phyloP scores from a whole-genome alignment of 2,113 vertebrate species.

The Hippocampus comes region DNA sequence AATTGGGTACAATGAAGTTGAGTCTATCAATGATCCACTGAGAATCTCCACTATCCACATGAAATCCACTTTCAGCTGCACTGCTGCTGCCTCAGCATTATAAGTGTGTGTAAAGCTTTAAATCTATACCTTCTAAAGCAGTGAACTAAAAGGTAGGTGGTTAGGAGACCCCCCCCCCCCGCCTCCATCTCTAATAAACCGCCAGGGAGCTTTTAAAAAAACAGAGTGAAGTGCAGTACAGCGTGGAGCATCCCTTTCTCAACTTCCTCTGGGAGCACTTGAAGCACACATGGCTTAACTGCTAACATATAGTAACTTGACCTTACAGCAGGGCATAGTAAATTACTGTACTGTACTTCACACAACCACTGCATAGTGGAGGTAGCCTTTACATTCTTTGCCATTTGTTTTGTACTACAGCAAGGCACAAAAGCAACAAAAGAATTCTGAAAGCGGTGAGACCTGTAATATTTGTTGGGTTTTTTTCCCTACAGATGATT shows the following conservation, averaged over 20 bases:
- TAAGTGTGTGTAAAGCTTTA: slow-evolving; percentile 21
- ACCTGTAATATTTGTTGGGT: slow-evolving; percentile 1
- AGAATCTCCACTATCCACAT: slow-evolving; percentile 30
- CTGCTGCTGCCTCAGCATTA: slow-evolving; percentile 27
- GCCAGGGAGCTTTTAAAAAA: slow-evolving; percentile 48
- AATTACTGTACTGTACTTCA: neutral
- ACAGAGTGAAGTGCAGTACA: slow-evolving; percentile 19
- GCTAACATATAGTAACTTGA: slow-evolving; percentile 31
- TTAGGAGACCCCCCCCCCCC: slow-evolving; percentile 3
- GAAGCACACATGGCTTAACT: slow-evolving; percentile 51
- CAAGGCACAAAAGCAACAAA: neutral
- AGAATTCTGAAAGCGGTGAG: slow-evolving; percentile 30
- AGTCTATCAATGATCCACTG: slow-evolving; percentile 24
- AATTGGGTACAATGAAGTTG: neutral
- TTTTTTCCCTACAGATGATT: too few relatives aligned
- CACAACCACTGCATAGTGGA: slow-evolving; percentile 23
- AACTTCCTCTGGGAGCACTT: slow-evolving; percentile 45
- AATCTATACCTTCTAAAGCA: slow-evolving; percentile 28
- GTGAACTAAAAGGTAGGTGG: slow-evolving; percentile 29
- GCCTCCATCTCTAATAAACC: slow-evolving; percentile 43
- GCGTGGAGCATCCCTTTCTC: slow-evolving; percentile 33
- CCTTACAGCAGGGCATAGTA: neutral
- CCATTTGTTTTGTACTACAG: neutral
- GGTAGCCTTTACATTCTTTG: neutral
- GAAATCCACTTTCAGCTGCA: slow-evolving; percentile 41